Percentiles rank a stretch among this genome's conserved stretches.
Conservation (phyloP, 2,888 invertebrate species). For the Galerucella pusilla region DNA sequence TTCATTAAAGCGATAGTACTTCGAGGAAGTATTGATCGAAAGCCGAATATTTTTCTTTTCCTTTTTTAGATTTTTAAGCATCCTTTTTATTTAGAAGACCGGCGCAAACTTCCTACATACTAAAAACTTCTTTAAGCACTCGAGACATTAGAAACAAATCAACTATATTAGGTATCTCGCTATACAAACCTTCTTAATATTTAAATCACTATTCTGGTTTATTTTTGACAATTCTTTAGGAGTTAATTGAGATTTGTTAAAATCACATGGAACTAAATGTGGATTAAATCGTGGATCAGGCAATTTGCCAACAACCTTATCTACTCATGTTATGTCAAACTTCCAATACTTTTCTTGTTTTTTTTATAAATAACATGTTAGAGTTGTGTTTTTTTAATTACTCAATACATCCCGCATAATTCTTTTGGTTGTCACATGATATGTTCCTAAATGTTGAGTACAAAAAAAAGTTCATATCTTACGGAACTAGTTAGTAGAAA, state of each 20-base stretch:
- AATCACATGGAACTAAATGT: background rate
- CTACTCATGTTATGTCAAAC: too few species aligned
- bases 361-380: too few species aligned
- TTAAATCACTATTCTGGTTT: background rate
- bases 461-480: too few species aligned
- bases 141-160: background rate
- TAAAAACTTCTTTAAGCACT: background rate
- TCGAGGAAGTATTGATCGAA: slow-evolving; percentile 45
- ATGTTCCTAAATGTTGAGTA: too few species aligned
- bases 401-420: too few species aligned
- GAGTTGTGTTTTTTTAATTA: too few species aligned
- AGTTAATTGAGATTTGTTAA: background rate
- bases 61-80: slow-evolving; percentile 15
- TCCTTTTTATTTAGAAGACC: slow-evolving; percentile 7
- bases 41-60: slow-evolving; percentile 23
- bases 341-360: too few species aligned
- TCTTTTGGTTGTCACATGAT: too few species aligned
- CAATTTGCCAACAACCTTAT: background rate
- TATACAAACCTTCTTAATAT: background rate
- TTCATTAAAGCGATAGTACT: slow-evolving; percentile 46
- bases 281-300: background rate
- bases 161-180: too few species aligned
- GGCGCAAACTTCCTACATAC: background rate
- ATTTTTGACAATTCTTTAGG: background rate
- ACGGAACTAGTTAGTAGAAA: too few species aligned